Evolutionary conservation across 2,113 vertebrate species (phyloP), one percentile per base, ranked within the genome.

Genomic region (Macquaria ambigua): DNA sequence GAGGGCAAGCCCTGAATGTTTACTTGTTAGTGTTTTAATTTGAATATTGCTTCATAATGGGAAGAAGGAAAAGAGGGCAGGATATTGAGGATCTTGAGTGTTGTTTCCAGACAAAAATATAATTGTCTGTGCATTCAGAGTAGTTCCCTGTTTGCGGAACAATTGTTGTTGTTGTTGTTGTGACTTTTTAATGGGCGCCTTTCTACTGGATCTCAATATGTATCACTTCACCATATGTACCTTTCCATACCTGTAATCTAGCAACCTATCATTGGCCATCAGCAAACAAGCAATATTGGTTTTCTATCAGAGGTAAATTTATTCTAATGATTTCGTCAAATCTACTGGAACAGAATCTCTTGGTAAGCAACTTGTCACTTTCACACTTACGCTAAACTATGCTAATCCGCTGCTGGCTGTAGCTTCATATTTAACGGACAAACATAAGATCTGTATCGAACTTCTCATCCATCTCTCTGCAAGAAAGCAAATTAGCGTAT

Each of bases 11-110:
- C 77, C 64, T 72, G 53, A 48, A 53, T 64, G 50, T 84, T 71
- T 52, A 39, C 62, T 86, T 69, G 72, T 86, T 87, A 76, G 78
- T 9, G 21, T 73, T 89, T 86, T 87, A 41, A 89, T 91, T 84
- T 86, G 34, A 90, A 90, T 87, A 91, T 87, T 75, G 53, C 53
- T 76, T 87, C 39, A 81, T 10, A 12, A 68, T 43, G 56, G 16
- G 50, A 59, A 3, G 37, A 55, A 16, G 46, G 63, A 4, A 23
- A 53, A 28, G 52, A 39, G 31, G 14, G 23, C 15, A 9, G 56
- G 15, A 56, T 34, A 52, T 5, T 50, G 61, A 70, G 48, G 43
- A 71, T 28, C 41, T 78, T 43, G 21, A 66, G 43, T 43, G 43
- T 43, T 43, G 11, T 48, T 48, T 48, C 46, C 46, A 48, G 46